Percentiles rank a stretch among this genome's conserved stretches.
Conservation (phyloP, 92 coral and sea anemone species). For the Epizoanthus stellaris region DNA sequence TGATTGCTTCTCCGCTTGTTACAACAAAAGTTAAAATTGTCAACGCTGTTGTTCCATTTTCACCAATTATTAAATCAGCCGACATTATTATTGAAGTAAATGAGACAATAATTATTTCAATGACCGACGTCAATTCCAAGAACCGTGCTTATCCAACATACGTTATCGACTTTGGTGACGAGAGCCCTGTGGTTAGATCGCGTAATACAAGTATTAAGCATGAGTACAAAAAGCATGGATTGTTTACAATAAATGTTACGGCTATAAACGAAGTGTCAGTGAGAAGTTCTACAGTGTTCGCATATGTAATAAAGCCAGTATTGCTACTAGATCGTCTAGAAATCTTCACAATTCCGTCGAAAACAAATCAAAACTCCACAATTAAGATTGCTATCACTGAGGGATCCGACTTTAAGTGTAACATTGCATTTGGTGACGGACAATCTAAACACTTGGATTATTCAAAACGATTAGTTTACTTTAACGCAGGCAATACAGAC, state of each 20-base stretch:
- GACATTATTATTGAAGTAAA: conserved; percentile 51
- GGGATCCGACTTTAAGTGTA: conserved; percentile 70
- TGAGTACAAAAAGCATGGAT: conserved; percentile 34
- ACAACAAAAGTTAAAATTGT: conserved; percentile 33
- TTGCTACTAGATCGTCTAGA: conserved; percentile 43
- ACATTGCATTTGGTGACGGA: conserved; percentile 62
- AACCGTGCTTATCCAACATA: conserved; percentile 46
- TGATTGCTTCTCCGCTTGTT: conserved; percentile 21
- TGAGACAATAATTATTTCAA: conserved; percentile 48
- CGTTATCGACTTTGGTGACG: conserved; percentile 60
- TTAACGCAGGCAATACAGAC: neutral
- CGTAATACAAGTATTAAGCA: conserved; percentile 37
- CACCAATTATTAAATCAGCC: conserved; percentile 15
- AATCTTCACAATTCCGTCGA: conserved; percentile 36
- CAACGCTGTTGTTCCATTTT: conserved; percentile 50
- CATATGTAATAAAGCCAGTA: conserved; percentile 58
- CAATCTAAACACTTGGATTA: conserved; percentile 2
- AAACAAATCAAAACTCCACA: conserved; percentile 37
- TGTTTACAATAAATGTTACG: conserved; percentile 57
- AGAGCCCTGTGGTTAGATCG: conserved; percentile 48
- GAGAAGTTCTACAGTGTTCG: neutral
- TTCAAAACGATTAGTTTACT: conserved; percentile 10
- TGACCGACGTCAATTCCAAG: conserved; percentile 40
- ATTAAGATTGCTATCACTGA: conserved; percentile 35
- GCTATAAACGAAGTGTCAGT: conserved; percentile 61